Evolutionary conservation across 2,113 vertebrate species (phyloP).

Genomic region (Microcebus tavaratra): DNA sequence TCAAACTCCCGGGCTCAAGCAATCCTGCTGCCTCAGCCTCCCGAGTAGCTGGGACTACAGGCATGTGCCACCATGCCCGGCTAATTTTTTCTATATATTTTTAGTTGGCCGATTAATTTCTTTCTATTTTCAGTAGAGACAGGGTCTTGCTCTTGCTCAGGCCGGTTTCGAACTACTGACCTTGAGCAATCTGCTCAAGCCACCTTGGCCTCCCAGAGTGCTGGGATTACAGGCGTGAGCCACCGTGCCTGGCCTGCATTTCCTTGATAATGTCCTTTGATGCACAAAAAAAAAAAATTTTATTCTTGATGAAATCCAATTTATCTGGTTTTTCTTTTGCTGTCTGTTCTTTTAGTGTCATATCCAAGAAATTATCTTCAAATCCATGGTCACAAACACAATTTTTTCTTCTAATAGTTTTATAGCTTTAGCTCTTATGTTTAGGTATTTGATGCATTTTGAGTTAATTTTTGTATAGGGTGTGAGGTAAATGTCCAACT

Average conservation of each 20-base stretch:
- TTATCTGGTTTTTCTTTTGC: not conserved
- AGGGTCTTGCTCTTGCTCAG: too few relatives aligned
- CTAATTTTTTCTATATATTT: too few relatives aligned
- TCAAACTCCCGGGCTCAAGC: too few relatives aligned
- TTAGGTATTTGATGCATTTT: not conserved
- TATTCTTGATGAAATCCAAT: not conserved
- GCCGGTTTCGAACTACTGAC: too few relatives aligned
- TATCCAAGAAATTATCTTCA: not conserved
- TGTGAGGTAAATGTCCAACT: not conserved
- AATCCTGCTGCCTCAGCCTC: too few relatives aligned
- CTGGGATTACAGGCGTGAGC: too few relatives aligned
- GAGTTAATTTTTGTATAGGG: not conserved
- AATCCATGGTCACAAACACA: not conserved
- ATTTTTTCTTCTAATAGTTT: not conserved
- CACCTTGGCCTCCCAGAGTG: too few relatives aligned
- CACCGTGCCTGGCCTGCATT: not conserved
- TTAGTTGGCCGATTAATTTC: too few relatives aligned
- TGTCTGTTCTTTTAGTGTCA: not conserved
- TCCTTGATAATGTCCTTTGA: not conserved
- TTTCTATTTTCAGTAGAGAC: too few relatives aligned
- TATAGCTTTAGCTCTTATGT: not conserved
- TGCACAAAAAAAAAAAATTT: not conserved
- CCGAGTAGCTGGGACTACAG: too few relatives aligned
- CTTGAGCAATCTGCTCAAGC: too few relatives aligned
- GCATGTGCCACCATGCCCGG: too few relatives aligned